Evolutionary conservation across 1,140 invertebrate genomes (phyloP).

Genomic region (Temnothorax curvispinosus): DNA sequence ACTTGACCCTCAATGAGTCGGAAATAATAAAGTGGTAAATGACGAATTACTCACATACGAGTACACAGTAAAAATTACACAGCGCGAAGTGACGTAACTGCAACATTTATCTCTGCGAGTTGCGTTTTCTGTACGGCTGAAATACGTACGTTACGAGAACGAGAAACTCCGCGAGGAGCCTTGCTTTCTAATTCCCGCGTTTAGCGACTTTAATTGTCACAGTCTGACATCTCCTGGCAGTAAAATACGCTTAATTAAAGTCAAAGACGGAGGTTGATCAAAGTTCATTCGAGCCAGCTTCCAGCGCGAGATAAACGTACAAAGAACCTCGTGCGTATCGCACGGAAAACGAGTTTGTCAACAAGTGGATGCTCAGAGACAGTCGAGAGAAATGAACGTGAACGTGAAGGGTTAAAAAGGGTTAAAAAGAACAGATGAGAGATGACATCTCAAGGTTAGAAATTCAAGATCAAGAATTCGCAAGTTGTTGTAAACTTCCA

Average conservation of each 20-base stretch:
- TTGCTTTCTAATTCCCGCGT: constrained; percentile 3
- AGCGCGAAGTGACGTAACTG: neutral
- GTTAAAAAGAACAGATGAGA: neutral
- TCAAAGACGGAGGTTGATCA: constrained; percentile 51
- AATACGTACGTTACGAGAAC: neutral
- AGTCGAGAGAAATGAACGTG: neutral
- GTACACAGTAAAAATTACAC: neutral
- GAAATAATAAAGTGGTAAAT: neutral
- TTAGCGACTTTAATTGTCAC: constrained; percentile 46
- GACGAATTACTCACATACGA: neutral
- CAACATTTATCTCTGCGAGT: neutral
- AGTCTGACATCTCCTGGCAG: constrained; percentile 10
- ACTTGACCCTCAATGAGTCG: neutral
- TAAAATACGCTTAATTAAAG: constrained; percentile 59
- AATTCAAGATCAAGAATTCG: neutral
- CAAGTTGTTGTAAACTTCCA: neutral
- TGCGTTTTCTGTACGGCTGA: neutral
- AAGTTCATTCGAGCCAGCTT: constrained; percentile 15
- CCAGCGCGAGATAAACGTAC: neutral
- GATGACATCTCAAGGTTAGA: neutral
- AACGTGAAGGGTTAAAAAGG: neutral
- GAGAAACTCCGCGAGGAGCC: neutral
- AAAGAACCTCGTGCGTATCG: neutral
- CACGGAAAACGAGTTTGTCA: neutral
- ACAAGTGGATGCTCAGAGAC: neutral